These are phyloP conservation scores for Beroe ovata DNA, from an alignment of 37 sponge, comb jelly and placozoan genomes.

Conservation along the genomic window DNA sequence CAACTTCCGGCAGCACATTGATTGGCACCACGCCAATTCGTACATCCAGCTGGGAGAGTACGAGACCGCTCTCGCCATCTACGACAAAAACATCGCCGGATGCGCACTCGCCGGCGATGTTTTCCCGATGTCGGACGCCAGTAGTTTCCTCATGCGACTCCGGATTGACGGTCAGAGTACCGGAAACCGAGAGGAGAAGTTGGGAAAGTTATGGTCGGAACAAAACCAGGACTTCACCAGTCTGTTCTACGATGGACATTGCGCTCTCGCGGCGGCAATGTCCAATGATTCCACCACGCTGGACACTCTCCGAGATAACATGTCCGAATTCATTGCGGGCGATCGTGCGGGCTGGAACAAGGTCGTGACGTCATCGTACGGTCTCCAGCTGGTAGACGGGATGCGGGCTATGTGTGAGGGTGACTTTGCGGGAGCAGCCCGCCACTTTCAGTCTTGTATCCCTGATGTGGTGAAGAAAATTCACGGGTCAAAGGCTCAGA, in stretches of 20 bases:
- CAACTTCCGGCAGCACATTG: conserved; percentile 42
- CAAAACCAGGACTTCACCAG: conserved; percentile 28
- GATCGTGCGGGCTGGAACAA: conserved; percentile 47
- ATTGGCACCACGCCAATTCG: conserved; percentile 47
- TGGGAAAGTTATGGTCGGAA: conserved; percentile 26
- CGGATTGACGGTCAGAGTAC: conserved; percentile 14
- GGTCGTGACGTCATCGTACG: conserved; percentile 7
- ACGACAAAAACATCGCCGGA: conserved; percentile 1
- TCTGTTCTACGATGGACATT: conserved; percentile 58
- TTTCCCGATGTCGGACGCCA: conserved; percentile 51
- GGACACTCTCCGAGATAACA: neutral
- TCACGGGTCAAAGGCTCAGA: conserved; percentile 67
- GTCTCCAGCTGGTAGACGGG: conserved; percentile 24
- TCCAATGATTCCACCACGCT: neutral
- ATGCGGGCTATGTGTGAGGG: neutral
- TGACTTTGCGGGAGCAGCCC: conserved; percentile 3
- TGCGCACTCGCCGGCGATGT: conserved; percentile 16
- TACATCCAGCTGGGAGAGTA: conserved; percentile 27
- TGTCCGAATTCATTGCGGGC: conserved; percentile 8
- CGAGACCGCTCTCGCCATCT: conserved; percentile 29
- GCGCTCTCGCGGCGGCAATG: conserved; percentile 13
- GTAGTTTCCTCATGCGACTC: conserved; percentile 12
- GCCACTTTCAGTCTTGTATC: neutral
- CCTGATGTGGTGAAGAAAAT: conserved; percentile 32
- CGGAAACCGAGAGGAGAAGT: conserved; percentile 3